phyloP scores from a whole-genome alignment of 2,797 vertebrate species.

The Nannoperca australis region DNA sequence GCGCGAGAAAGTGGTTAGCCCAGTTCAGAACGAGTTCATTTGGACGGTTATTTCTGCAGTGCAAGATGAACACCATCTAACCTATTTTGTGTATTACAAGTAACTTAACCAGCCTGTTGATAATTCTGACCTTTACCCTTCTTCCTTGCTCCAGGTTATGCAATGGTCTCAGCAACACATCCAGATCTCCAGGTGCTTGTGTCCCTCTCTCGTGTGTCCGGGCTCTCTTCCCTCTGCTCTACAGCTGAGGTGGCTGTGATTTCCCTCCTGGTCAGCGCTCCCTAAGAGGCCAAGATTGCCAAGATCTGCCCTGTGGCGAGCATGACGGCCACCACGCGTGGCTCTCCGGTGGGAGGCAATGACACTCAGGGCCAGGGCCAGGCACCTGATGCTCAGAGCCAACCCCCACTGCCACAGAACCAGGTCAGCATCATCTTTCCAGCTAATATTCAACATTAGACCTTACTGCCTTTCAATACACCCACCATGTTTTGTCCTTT shows the following conservation, averaged over 20 bases:
- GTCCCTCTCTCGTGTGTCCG: slow-evolving; percentile 94
- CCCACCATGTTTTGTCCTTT: not conserved
- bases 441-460: not conserved
- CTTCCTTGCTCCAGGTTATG: slow-evolving; percentile 90
- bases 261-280: slow-evolving; percentile 96
- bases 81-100: slow-evolving; percentile 25
- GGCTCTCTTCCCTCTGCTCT: slow-evolving; percentile 95
- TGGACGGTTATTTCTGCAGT: not conserved
- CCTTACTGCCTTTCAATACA: not conserved
- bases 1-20: not conserved
- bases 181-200: slow-evolving; percentile 97
- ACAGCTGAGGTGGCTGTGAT: slow-evolving; percentile 98
- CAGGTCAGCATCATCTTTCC: slow-evolving; percentile 86
- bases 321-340: slow-evolving; percentile 99
- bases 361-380: slow-evolving; percentile 97
- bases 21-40: slow-evolving; percentile 8
- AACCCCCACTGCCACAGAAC: slow-evolving; percentile 99
- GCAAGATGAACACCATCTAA: slow-evolving; percentile 2
- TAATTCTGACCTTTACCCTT: slow-evolving; percentile 61
- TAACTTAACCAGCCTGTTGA: slow-evolving; percentile 24
- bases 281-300: slow-evolving; percentile 99
- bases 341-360: slow-evolving; percentile 99
- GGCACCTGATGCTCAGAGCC: slow-evolving; percentile 99
- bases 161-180: slow-evolving; percentile 99
- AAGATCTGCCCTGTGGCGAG: slow-evolving; percentile 99